Conservation (phyloP, 2,797 vertebrate genomes). For the Hydrocynus forskahlii region DNA sequence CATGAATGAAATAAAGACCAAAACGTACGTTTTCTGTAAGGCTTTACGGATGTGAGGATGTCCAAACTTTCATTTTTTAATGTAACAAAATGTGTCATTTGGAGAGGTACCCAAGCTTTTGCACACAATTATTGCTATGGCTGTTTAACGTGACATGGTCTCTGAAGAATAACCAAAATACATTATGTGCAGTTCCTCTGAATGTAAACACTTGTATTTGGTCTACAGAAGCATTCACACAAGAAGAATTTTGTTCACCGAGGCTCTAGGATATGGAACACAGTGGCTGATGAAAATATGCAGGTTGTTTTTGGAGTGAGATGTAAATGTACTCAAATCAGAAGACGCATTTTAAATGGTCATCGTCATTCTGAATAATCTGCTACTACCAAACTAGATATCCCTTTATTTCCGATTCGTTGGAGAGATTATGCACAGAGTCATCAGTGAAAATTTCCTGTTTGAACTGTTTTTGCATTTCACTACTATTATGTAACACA, state of each 20-base stretch:
- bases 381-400: slow-evolving; percentile 1
- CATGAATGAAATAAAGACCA: no score
- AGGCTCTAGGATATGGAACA: background rate
- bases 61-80: no score
- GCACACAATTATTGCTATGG: slow-evolving; percentile 62
- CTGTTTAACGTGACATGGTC: slow-evolving; percentile 67
- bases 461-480: slow-evolving; percentile 8
- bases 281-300: background rate
- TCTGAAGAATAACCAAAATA: slow-evolving; percentile 22
- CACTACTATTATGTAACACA: background rate
- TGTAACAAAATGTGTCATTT: no score
- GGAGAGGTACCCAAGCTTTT: no score
- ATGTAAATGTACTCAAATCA: background rate
- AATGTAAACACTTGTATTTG: background rate
- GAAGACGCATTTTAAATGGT: background rate
- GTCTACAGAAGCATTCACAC: background rate
- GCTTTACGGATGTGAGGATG: no score
- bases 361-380: background rate
- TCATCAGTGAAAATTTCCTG: background rate
- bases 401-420: slow-evolving; percentile 4
- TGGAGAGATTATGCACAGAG: background rate
- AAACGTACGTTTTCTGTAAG: no score
- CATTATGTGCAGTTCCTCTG: background rate
- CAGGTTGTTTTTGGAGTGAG: slow-evolving; percentile 8
- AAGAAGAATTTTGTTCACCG: background rate